Evolutionary conservation across 2,888 invertebrate genomes (phyloP), one percentile per base, ranked within the genome.

Genomic region (Chrysotoxum bicinctum): DNA sequence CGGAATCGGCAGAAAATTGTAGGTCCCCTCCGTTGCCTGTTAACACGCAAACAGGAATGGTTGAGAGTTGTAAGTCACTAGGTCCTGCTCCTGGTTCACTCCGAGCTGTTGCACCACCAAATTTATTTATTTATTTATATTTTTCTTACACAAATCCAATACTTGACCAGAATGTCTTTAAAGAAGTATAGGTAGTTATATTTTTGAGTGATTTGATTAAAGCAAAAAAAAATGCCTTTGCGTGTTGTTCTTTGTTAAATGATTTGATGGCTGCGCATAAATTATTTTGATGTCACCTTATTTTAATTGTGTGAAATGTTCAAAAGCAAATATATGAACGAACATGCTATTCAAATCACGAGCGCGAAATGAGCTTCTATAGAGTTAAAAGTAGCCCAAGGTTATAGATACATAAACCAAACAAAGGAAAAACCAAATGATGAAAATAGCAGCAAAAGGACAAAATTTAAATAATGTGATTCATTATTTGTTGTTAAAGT

Each of bases 191-290:
- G 19, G 35, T 58, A 35, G 19, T 35, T 37, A 37, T 58, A 35
- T 21, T 58, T 35, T 58, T 58, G 58, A 58, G 4, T 58, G 58
- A 58, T 58, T 58, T 21, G 21, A 58, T 58, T 58, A 37, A 16
- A 14, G 21, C 23, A 43, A 16, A 14, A 14, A 30, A n/a, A 35
- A 48, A 66, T 4, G 2, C n/a, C 14, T 48, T 64, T 66, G 66
- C 66, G 66, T 66, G 66, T 66, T 30, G 30, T 50, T 21, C 21
- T 50, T 64, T 66, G 35, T 48, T 66, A 50, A 66, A 66, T 50
- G 50, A 66, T 66, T 66, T 66, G 48, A 66, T 66, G 66, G 50
- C 35, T 66, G 66, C 50, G 66, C 66, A 66, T 50, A 50, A 50
- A 35, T 45, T 66, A 50, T 66, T 35, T 50, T 37, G n/a, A 50